Percentiles rank a stretch among this genome's conserved stretches.
phyloP scores from a whole-genome alignment of 2,113 vertebrate genomes.

The Machaerirhynchus nigripectus region DNA sequence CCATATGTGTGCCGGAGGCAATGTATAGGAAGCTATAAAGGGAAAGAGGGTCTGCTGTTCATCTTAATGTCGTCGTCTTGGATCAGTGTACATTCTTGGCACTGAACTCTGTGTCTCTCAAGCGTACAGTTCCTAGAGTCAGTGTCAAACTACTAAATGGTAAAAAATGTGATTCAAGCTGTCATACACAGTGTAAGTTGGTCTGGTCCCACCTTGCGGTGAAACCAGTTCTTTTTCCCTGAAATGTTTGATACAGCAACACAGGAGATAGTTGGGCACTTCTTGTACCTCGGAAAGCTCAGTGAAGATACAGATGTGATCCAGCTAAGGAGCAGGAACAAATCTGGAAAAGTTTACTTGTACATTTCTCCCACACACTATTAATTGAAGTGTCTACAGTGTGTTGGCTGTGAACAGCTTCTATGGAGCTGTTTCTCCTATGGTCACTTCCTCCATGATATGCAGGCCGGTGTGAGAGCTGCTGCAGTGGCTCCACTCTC shows the following conservation, averaged over 20 bases:
- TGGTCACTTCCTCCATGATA: not conserved
- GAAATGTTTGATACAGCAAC: not conserved
- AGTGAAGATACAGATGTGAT: not conserved
- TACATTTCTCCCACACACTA: rapidly evolving
- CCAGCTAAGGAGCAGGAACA: not conserved
- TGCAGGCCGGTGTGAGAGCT: not conserved
- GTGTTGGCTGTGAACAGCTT: not conserved
- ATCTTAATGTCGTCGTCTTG: not conserved
- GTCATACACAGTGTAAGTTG: not conserved
- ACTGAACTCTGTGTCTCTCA: not conserved
- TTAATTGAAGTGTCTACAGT: not conserved
- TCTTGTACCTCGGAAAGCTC: not conserved
- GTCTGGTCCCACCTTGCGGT: not conserved
- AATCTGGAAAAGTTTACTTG: not conserved
- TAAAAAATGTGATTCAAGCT: not conserved
- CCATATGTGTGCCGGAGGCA: not conserved
- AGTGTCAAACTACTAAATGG: not conserved
- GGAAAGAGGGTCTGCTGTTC: not conserved
- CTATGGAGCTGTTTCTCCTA: not conserved
- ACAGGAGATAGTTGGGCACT: not conserved
- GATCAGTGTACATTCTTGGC: not conserved
- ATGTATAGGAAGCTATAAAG: not conserved
- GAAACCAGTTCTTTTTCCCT: not conserved
- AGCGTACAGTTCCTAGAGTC: not conserved
- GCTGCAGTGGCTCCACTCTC: not conserved